Base-by-base conservation (phyloP, 2,888 invertebrate genomes). In the Flexamia atlantica region DNA sequence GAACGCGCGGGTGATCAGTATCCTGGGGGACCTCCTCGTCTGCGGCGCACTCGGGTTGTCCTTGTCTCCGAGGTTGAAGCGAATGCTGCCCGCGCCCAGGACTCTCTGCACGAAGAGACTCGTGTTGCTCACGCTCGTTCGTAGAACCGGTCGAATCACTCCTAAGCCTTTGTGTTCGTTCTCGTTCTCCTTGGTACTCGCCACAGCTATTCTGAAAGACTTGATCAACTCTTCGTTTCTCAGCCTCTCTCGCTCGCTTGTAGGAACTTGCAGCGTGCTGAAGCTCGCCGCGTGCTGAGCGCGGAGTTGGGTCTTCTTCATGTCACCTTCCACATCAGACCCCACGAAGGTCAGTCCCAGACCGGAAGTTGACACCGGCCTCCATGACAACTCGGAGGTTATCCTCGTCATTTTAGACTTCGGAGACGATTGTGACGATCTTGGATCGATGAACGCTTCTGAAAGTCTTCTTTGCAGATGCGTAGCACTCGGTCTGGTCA, bases 1-100 rank as follows among this genome's bases (percentile, higher is more conserved):
- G 91, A 93, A 93, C 1, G 95, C 95, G 76, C 95, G 91, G 0
- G 95, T 95, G 86, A 95, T 95, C 10, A 95, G 92, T 83, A 95
- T 95, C 82, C 93, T 92, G 0, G 95, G 95, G 9, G 95, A 95
- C 85, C 92, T 91, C 64, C 84, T 84, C 0, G 81, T 53, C 17
- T 60, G 84, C 23, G 64, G 81, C 32, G 91, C 90, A 4, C 90
- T 89, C 4, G 79, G 46, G 86, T 68, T 32, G 12, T 80, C 80
- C 70, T 72, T 84, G 32, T 79, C 84, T 20, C 50, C 53, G 5
- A 83, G 82, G 50, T 83, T 83, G 57, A 83, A 83, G 7, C 82
- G 57, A 23, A 84, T 84, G 42, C 68, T 84, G 28, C 93, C 93
- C 3, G 92, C 89, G 0, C 93, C 93, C 25, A 94, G 90, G 12